Percentiles rank a stretch among this genome's conserved stretches.
These are phyloP conservation scores for Papilio aristodemus DNA, from an alignment of 1,140 invertebrate genomes.

Conservation along the genomic window DNA sequence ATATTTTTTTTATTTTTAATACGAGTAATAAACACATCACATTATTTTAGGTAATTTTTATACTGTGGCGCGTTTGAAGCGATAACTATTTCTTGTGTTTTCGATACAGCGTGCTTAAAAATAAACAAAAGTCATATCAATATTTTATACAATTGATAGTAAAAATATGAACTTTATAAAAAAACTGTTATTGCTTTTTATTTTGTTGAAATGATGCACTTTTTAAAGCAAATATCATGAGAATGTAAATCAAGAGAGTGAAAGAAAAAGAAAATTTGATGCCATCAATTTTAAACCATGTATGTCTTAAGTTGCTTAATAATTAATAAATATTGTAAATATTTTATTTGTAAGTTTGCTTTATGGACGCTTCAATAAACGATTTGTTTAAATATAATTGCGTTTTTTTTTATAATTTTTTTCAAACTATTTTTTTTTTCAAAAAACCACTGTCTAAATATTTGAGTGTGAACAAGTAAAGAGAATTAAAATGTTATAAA, in stretches of 20 bases:
- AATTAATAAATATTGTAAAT: constrained; percentile 22
- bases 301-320: constrained; percentile 10
- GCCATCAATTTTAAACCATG: neutral
- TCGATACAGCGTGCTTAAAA: too few relatives aligned
- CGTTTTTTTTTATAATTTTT: neutral
- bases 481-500: too few relatives aligned
- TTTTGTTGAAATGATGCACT: neutral
- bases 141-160: constrained; percentile 2
- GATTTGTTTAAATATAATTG: constrained; percentile 40
- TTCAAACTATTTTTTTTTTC: neutral
- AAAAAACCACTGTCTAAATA: too few relatives aligned
- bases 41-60: neutral
- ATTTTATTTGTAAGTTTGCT: constrained; percentile 40
- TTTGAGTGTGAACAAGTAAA: too few relatives aligned
- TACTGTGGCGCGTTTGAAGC: neutral
- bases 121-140: neutral
- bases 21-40: too few relatives aligned
- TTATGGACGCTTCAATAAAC: constrained; percentile 49
- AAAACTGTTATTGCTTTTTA: neutral
- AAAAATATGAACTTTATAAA: constrained; percentile 1
- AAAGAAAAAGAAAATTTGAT: neutral
- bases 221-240: too few relatives aligned
- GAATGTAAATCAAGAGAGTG: too few relatives aligned
- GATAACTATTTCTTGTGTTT: too few relatives aligned
- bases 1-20: too few relatives aligned